phyloP scores from a whole-genome alignment of 2,888 invertebrate genomes.

The Sminthurinus aureus region DNA sequence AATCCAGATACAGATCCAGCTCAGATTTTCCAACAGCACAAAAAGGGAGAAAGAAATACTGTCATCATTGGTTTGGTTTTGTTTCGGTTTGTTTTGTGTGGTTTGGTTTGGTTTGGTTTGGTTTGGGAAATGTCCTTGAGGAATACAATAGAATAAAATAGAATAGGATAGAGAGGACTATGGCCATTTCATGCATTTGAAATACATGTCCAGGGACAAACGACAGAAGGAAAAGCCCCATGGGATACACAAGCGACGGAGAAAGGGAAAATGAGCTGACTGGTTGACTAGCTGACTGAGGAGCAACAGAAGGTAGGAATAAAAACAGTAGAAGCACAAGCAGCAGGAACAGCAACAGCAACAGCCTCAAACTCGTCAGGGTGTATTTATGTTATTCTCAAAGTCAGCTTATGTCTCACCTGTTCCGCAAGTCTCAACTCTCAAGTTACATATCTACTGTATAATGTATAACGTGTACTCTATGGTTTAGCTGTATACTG shows the following conservation, averaged over 20 bases:
- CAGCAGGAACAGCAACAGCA: background rate
- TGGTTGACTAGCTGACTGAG: background rate
- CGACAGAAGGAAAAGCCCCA: background rate
- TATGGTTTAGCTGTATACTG: background rate
- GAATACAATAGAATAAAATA: background rate
- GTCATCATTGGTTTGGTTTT: background rate
- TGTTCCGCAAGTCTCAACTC: background rate
- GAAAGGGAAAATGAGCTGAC: background rate
- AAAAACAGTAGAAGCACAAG: no score
- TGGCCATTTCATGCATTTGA: background rate
- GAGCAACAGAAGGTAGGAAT: background rate
- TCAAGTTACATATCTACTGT: no score
- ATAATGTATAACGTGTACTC: background rate
- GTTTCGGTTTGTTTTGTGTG: no score
- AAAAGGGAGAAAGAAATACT: no score
- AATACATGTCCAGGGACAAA: background rate
- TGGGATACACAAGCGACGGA: background rate
- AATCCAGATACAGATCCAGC: background rate
- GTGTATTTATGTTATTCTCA: background rate
- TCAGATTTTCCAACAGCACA: background rate
- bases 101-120: no score
- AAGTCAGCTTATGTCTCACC: background rate
- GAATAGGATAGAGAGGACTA: no score
- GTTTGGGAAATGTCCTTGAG: background rate
- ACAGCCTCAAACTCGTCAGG: background rate